A percentile compares a stretch with the other conserved stretches of the same genome.
Evolutionary conservation across 2,113 vertebrate species (phyloP).

Genomic region (Psammodynastes pulverulentus): DNA sequence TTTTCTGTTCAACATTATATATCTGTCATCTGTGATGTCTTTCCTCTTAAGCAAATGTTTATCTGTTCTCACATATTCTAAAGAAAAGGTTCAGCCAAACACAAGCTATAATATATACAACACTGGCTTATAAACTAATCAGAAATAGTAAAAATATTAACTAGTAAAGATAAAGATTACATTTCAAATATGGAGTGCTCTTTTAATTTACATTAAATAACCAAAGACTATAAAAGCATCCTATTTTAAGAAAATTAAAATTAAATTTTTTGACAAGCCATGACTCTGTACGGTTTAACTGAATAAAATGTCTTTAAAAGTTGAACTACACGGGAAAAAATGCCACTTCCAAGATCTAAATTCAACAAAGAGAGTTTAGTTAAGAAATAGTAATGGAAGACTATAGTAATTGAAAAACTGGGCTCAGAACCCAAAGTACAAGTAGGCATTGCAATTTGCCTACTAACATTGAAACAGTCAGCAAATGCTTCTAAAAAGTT

Average conservation of each 20-base stretch:
- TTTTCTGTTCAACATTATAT: background rate
- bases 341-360: background rate
- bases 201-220: background rate
- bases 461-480: background rate
- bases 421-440: background rate
- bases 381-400: background rate
- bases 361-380: background rate
- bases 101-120: background rate
- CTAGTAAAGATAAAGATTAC: background rate
- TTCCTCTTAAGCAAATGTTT: conserved; percentile 2
- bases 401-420: background rate
- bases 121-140: background rate
- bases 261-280: background rate
- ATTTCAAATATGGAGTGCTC: background rate
- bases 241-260: background rate
- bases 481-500: background rate
- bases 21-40: background rate
- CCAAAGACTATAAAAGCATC: background rate
- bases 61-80: background rate
- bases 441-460: background rate
- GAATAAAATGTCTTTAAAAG: background rate
- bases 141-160: background rate
- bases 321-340: background rate
- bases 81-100: background rate
- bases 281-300: background rate